phyloP scores from a whole-genome alignment of 2,888 invertebrate species.

The Trisateles emortualis region DNA sequence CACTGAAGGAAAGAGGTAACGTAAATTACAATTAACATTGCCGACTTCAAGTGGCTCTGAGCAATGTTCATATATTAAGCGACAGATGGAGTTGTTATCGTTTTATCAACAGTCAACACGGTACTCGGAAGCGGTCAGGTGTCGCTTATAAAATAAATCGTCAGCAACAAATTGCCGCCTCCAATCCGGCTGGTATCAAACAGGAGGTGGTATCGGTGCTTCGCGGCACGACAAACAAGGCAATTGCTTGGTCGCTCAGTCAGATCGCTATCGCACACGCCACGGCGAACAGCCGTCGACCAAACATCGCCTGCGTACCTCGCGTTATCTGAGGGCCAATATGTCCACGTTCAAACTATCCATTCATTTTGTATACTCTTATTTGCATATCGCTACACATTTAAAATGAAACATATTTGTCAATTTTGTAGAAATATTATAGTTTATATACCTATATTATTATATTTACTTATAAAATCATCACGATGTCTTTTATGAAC shows the following conservation, averaged over 20 bases:
- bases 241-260: constrained; percentile 70
- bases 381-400: constrained; percentile 52
- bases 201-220: constrained; percentile 40
- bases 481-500: background rate
- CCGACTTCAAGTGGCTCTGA: constrained; percentile 10
- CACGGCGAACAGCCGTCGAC: constrained; percentile 51
- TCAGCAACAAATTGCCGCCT: constrained; percentile 52
- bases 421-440: constrained; percentile 29
- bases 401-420: constrained; percentile 34
- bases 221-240: constrained; percentile 76
- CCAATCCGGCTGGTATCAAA: constrained; percentile 45
- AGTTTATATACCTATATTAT: constrained; percentile 6
- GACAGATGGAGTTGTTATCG: constrained; percentile 31
- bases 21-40: constrained; percentile 21
- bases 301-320: constrained; percentile 50
- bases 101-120: constrained; percentile 24
- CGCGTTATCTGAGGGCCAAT: constrained; percentile 55
- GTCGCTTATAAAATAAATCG: constrained; percentile 43
- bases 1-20: constrained; percentile 19
- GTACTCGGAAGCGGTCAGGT: constrained; percentile 36
- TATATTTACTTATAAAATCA: background rate
- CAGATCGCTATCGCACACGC: constrained; percentile 75
- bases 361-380: constrained; percentile 50
- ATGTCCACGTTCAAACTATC: constrained; percentile 56
- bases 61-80: constrained; percentile 23